A percentile compares a stretch with the other conserved stretches of the same genome.
Conservation (phyloP, 1,140 invertebrate species). For the Cryptotermes secundus region DNA sequence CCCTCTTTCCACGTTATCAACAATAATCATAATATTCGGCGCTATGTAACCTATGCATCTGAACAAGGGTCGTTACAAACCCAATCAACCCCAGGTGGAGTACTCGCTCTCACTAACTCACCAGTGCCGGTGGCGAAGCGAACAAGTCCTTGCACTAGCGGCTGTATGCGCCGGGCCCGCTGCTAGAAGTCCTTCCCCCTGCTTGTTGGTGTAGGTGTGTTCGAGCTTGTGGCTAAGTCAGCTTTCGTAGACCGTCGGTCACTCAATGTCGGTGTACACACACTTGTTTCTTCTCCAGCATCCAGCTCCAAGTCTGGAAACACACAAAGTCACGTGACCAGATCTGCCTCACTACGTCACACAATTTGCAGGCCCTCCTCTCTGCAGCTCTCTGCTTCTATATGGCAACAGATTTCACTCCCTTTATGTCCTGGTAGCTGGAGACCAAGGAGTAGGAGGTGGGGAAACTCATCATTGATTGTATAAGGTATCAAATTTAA, state of each 20-base stretch:
- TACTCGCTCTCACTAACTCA: no score
- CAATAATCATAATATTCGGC: no score
- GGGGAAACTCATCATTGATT: background rate
- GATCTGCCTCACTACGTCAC: constrained; percentile 3
- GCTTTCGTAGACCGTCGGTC: background rate
- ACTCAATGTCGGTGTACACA: background rate
- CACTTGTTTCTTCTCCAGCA: constrained; percentile 14
- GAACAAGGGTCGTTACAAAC: no score
- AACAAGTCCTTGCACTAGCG: background rate
- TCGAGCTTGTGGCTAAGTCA: background rate
- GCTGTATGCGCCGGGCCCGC: background rate
- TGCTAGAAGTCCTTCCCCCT: background rate
- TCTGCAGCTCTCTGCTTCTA: background rate
- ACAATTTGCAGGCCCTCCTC: background rate
- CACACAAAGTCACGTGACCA: constrained; percentile 1
- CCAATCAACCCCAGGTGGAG: no score
- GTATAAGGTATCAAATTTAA: background rate
- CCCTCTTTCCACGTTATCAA: no score
- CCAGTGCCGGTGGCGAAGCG: background rate
- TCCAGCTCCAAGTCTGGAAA: constrained; percentile 17
- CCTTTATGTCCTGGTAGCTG: background rate
- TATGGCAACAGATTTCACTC: background rate
- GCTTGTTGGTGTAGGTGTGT: background rate
- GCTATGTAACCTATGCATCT: no score
- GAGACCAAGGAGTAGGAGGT: background rate